These are phyloP conservation scores for Triplophysa yarkandensis DNA, from an alignment of 2,797 vertebrate genomes.

Conservation along the genomic window DNA sequence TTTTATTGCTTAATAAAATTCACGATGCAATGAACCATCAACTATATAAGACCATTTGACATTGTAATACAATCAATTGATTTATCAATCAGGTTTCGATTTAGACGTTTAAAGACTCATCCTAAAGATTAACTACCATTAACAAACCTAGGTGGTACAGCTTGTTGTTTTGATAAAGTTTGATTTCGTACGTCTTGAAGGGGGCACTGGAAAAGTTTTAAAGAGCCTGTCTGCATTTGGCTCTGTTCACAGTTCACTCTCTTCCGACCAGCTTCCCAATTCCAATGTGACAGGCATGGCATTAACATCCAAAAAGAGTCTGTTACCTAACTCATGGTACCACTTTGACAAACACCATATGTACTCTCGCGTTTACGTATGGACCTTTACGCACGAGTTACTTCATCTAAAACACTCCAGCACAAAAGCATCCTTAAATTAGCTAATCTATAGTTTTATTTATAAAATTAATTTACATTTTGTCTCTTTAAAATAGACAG, in stretches of 20 bases:
- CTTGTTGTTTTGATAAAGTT: neutral
- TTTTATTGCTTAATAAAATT: neutral
- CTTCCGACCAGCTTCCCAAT: neutral
- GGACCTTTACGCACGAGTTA: neutral
- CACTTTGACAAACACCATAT: neutral
- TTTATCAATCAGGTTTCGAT: neutral
- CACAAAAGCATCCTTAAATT: neutral
- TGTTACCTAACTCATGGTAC: neutral
- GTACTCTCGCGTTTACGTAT: neutral
- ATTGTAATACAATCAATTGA: neutral
- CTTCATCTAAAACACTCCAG: neutral
- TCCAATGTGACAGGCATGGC: neutral
- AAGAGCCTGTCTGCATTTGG: neutral
- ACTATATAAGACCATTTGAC: neutral
- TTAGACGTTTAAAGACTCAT: neutral
- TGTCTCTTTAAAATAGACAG: too few relatives aligned
- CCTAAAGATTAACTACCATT: neutral
- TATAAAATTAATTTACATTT: too few relatives aligned
- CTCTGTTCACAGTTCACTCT: neutral
- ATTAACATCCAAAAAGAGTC: neutral
- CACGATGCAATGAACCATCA: neutral
- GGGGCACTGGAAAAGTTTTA: neutral
- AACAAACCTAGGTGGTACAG: neutral
- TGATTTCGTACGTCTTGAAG: neutral
- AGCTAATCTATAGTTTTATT: too few relatives aligned